A percentile compares a stretch with the other conserved stretches of the same genome.
These are phyloP conservation scores for Orthonevra nobilis DNA, from an alignment of 2,888 invertebrate species.

Conservation along the genomic window DNA sequence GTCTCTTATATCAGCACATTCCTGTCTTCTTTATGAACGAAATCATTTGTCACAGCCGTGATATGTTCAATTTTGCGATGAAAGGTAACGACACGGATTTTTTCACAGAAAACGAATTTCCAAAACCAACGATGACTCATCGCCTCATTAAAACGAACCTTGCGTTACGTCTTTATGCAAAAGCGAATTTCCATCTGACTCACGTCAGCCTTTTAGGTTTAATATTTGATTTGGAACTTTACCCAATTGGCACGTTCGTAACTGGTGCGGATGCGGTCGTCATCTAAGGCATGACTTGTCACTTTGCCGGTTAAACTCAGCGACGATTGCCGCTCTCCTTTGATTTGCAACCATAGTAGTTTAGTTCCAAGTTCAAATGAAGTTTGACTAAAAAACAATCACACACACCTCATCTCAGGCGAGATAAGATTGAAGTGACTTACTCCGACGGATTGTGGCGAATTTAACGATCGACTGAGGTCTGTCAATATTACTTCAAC, in stretches of 20 bases:
- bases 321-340: too few relatives aligned
- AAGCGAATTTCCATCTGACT: constrained; percentile 43
- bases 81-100: constrained; percentile 35
- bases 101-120: constrained; percentile 27
- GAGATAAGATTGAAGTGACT: constrained; percentile 20
- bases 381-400: too few relatives aligned
- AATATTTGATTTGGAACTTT: constrained; percentile 55
- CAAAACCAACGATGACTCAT: constrained; percentile 48
- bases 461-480: constrained; percentile 10
- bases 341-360: too few relatives aligned
- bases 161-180: constrained; percentile 38
- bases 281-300: constrained; percentile 1
- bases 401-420: constrained; percentile 26
- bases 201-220: constrained; percentile 23
- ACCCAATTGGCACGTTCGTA: constrained; percentile 24
- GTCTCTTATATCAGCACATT: neutral
- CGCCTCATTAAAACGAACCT: constrained; percentile 12
- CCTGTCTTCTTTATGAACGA: constrained; percentile 9
- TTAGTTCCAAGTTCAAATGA: too few relatives aligned
- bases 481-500: constrained; percentile 32
- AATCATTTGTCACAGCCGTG: constrained; percentile 41
- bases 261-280: constrained; percentile 32
- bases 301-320: too few relatives aligned
- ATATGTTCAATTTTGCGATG: constrained; percentile 16
- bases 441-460: constrained; percentile 8